Conservation (phyloP, 2,888 invertebrate species). For the Drosophila siamana region DNA sequence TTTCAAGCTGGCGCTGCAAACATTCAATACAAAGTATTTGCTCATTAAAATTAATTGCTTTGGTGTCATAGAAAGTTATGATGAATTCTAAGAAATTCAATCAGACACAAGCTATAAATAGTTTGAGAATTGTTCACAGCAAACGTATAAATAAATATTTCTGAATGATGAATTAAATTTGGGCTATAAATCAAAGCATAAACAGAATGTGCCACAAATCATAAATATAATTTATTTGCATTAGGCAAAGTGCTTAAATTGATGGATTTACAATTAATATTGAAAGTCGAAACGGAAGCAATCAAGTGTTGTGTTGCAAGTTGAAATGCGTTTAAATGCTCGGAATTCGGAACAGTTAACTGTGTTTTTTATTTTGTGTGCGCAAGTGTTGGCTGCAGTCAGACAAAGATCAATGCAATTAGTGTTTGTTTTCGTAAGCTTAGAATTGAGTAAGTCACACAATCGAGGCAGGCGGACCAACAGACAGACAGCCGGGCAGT, state of each 20-base stretch:
- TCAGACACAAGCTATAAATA: slow-evolving; percentile 1
- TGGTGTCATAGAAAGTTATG: not conserved
- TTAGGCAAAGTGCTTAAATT: not conserved
- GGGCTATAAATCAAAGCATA: not conserved
- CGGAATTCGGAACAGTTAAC: slow-evolving; percentile 23
- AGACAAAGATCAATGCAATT: slow-evolving; percentile 52
- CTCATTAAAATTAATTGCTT: not conserved
- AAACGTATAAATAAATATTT: not conserved
- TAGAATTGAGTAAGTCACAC: slow-evolving; percentile 59
- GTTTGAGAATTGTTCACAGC: not conserved
- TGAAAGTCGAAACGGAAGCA: slow-evolving; percentile 6
- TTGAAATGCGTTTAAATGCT: slow-evolving; percentile 9
- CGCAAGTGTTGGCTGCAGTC: slow-evolving; percentile 22
- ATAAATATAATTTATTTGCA: not conserved
- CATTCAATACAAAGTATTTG: not conserved
- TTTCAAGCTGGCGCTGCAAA: not conserved
- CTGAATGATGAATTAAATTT: not conserved
- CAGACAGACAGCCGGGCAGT: slow-evolving; percentile 4
- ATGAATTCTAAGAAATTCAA: not conserved
- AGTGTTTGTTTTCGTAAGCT: slow-evolving; percentile 33
- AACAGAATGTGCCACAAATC: not conserved
- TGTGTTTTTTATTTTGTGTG: not conserved
- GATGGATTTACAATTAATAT: not conserved
- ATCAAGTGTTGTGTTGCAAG: not conserved
- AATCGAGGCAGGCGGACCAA: slow-evolving; percentile 10